Conservation (phyloP, 1,140 invertebrate genomes). For the Monochamus saltuarius region DNA sequence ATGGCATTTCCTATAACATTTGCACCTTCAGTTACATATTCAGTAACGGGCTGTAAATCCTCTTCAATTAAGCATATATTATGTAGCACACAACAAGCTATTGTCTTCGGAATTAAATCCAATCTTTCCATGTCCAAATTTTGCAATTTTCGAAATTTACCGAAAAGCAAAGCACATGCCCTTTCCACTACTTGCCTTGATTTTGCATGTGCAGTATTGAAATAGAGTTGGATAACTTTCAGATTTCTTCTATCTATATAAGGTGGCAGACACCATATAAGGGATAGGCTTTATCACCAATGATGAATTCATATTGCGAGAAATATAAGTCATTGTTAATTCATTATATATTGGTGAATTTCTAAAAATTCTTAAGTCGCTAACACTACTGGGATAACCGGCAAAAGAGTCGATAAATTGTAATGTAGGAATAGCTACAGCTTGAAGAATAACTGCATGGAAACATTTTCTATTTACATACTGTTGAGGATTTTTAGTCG, state of each 20-base stretch:
- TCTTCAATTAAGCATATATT: conserved; percentile 18
- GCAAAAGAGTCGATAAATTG: too few relatives aligned
- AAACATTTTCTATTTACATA: conserved; percentile 32
- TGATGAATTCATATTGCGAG: conserved; percentile 10
- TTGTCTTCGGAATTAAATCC: conserved; percentile 18
- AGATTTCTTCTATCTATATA: conserved; percentile 26
- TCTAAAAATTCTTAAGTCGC: too few relatives aligned
- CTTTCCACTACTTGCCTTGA: conserved; percentile 19
- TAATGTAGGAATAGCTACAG: too few relatives aligned
- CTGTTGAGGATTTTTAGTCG: conserved; percentile 23
- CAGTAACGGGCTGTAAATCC: neutral
- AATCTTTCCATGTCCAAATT: conserved; percentile 25
- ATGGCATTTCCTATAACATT: too few relatives aligned
- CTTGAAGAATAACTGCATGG: conserved; percentile 23
- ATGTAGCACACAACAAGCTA: conserved; percentile 20
- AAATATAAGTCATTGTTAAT: neutral
- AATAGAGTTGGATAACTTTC: conserved; percentile 7
- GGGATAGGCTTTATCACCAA: conserved; percentile 12
- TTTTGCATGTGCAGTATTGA: conserved; percentile 11
- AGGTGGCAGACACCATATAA: neutral
- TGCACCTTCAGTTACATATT: too few relatives aligned
- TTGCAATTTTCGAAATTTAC: conserved; percentile 24
- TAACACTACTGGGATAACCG: too few relatives aligned
- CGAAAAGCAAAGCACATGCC: conserved; percentile 26
- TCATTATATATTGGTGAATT: neutral